A percentile compares a stretch with the other conserved stretches of the same genome.
Conservation (phyloP, 2,888 invertebrate species). For the Nomada fucata region DNA sequence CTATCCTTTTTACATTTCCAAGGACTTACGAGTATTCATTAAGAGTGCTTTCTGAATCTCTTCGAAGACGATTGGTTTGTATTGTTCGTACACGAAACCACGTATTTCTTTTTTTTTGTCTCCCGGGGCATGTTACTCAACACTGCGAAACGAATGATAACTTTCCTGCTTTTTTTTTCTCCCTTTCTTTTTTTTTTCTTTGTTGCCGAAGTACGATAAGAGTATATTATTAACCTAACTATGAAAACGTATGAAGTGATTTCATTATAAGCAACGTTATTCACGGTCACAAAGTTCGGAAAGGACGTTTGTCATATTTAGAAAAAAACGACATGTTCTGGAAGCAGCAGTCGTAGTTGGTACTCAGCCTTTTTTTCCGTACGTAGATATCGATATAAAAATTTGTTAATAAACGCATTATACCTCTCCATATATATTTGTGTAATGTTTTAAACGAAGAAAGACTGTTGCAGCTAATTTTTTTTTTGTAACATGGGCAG, state of each 20-base stretch:
- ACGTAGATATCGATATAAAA: slow-evolving; percentile 1
- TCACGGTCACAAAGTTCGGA: slow-evolving; percentile 51
- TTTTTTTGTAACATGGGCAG: slow-evolving; percentile 30
- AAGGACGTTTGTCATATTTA: slow-evolving; percentile 36
- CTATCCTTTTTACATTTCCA: slow-evolving; percentile 57
- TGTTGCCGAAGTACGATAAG: slow-evolving; percentile 44
- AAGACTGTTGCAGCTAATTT: slow-evolving; percentile 25
- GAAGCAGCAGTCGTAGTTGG: slow-evolving; percentile 18
- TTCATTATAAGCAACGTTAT: slow-evolving; percentile 43
- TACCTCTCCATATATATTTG: background rate
- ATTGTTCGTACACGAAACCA: slow-evolving; percentile 38
- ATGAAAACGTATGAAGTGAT: slow-evolving; percentile 39
- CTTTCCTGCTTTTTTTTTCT: slow-evolving; percentile 15
- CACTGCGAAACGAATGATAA: slow-evolving; percentile 44
- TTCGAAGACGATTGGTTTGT: slow-evolving; percentile 49
- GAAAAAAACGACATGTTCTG: slow-evolving; percentile 38
- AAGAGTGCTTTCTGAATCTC: slow-evolving; percentile 48
- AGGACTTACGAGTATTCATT: slow-evolving; percentile 60
- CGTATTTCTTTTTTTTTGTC: slow-evolving; percentile 14
- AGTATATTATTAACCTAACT: slow-evolving; percentile 56
- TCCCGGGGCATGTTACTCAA: slow-evolving; percentile 41
- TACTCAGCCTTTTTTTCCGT: slow-evolving; percentile 17
- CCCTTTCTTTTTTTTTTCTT: slow-evolving; percentile 10
- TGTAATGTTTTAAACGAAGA: slow-evolving; percentile 23
- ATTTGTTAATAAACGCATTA: slow-evolving; percentile 25